Evolutionary conservation across 23 tunicate genomes (phyloP).

Genomic region (Aplidium turbinatum): DNA sequence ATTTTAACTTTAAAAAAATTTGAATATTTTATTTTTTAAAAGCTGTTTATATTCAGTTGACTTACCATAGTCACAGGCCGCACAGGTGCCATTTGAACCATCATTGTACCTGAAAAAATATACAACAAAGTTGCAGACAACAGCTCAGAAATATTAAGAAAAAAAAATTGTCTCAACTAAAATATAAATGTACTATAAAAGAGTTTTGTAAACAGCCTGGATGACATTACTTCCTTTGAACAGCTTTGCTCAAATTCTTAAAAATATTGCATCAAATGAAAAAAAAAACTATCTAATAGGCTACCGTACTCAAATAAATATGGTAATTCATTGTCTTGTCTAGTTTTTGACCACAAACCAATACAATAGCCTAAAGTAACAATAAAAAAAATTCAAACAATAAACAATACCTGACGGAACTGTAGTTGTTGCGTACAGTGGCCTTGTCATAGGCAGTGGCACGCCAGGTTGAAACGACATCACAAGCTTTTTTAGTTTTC

Average conservation of each 20-base stretch:
- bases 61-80: slow-evolving; percentile 74
- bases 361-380: neutral
- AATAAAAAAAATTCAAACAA: no score
- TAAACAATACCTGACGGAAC: slow-evolving; percentile 66
- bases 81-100: slow-evolving; percentile 90
- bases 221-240: neutral
- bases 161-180: no score
- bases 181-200: no score
- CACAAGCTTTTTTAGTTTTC: neutral
- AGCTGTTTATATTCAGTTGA: neutral
- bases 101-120: slow-evolving; percentile 60
- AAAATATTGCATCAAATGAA: no score
- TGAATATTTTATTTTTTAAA: no score
- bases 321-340: neutral
- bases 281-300: no score
- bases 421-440: slow-evolving; percentile 73
- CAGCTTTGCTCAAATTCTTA: neutral
- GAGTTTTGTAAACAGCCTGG: no score
- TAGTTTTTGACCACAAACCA: neutral
- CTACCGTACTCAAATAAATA: neutral
- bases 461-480: slow-evolving; percentile 89
- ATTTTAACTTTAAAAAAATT: no score
- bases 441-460: slow-evolving; percentile 54
- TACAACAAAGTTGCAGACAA: no score
- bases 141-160: no score